These are phyloP conservation scores for Anolis apletophallus DNA, from an alignment of 2,797 vertebrate genomes.

Conservation along the genomic window DNA sequence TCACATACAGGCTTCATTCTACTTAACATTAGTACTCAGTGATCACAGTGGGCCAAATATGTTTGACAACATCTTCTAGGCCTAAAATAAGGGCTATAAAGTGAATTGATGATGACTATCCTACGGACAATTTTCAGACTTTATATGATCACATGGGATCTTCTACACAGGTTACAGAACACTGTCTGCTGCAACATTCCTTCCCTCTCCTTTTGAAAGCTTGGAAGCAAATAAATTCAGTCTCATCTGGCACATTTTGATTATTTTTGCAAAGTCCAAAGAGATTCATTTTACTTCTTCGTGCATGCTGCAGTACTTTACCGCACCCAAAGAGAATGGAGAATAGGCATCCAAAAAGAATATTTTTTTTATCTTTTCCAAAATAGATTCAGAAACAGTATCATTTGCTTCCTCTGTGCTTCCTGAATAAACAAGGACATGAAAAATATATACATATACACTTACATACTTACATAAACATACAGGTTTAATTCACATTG, in stretches of 20 bases:
- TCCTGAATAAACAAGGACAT: not conserved
- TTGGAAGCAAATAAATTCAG: not conserved
- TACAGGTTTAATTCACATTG: not conserved
- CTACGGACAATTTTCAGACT: not conserved
- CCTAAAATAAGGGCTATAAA: not conserved
- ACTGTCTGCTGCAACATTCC: not conserved
- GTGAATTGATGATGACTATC: conserved; percentile 2
- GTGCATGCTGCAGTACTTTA: accelerated
- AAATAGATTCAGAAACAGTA: not conserved
- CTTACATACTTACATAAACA: not conserved
- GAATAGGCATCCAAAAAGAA: not conserved
- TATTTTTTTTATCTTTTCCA: not conserved
- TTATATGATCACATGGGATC: not conserved
- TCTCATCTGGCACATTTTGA: not conserved
- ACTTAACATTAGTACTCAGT: not conserved
- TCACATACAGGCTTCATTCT: accelerated
- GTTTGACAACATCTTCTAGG: not conserved
- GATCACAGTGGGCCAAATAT: not conserved
- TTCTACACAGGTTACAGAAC: not conserved
- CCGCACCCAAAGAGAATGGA: not conserved
- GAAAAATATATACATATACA: not conserved
- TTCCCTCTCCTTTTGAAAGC: not conserved
- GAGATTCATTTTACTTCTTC: conserved; percentile 4
- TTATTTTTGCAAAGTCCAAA: not conserved
- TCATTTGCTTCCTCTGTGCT: not conserved